phyloP scores from a whole-genome alignment of 1,140 invertebrate species.

The Procambarus virginalis region DNA sequence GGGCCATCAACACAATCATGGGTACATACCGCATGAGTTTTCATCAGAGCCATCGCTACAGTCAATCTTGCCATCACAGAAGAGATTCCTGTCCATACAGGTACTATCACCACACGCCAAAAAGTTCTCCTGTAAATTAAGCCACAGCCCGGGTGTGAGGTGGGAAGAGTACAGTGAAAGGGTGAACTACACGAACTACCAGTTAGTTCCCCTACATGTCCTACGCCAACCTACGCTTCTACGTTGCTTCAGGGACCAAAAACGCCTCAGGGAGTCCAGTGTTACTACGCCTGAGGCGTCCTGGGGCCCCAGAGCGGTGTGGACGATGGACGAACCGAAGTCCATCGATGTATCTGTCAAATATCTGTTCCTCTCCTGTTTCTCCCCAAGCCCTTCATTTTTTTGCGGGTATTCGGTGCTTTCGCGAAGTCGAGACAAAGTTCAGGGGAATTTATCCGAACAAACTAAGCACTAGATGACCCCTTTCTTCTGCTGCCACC shows the following conservation, averaged over 20 bases:
- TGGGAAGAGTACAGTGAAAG: background rate
- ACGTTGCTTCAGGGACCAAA: background rate
- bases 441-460: background rate
- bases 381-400: background rate
- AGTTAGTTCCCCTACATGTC: background rate
- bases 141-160: background rate
- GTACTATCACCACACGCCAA: slow-evolving; percentile 90
- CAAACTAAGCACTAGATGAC: too few species aligned
- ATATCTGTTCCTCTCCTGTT: background rate
- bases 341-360: background rate
- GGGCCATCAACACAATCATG: background rate
- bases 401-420: background rate
- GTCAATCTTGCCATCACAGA: slow-evolving; percentile 95
- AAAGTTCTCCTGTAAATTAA: slow-evolving; percentile 73
- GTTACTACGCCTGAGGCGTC: background rate
- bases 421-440: background rate
- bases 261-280: background rate
- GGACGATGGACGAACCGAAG: background rate
- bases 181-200: background rate
- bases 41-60: slow-evolving; percentile 93
- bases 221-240: background rate
- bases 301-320: background rate
- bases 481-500: too few species aligned
- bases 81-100: slow-evolving; percentile 91
- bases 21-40: slow-evolving; percentile 89